These are phyloP conservation scores for Autographa pulchrina DNA, from an alignment of 2,888 invertebrate species.

Conservation along the genomic window DNA sequence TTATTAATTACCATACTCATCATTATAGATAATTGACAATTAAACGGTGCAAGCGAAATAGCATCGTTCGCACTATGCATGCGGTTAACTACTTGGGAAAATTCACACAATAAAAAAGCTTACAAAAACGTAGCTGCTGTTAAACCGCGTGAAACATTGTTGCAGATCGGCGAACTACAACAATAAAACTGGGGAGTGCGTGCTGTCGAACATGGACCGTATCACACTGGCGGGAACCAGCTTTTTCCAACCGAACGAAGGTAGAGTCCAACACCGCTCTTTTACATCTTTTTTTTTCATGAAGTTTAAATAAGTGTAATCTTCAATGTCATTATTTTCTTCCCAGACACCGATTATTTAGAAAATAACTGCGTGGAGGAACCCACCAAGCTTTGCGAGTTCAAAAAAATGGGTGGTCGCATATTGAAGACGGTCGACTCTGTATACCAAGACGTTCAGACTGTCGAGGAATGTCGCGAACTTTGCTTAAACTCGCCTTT, in stretches of 20 bases:
- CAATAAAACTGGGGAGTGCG: slow-evolving; percentile 95
- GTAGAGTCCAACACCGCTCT: slow-evolving; percentile 69
- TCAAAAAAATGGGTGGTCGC: slow-evolving; percentile 96
- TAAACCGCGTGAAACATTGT: slow-evolving; percentile 80
- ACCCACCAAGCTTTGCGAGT: slow-evolving; percentile 98
- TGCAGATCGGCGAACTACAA: slow-evolving; percentile 97
- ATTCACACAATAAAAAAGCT: slow-evolving; percentile 80
- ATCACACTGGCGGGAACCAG: slow-evolving; percentile 95
- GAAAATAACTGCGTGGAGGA: slow-evolving; percentile 98
- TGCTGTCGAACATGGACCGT: slow-evolving; percentile 97
- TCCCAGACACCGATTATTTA: slow-evolving; percentile 93
- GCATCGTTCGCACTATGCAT: slow-evolving; percentile 53
- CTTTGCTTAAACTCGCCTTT: slow-evolving; percentile 96
- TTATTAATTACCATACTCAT: slow-evolving; percentile 53
- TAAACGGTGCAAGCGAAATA: slow-evolving; percentile 65
- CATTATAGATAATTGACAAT: slow-evolving; percentile 58
- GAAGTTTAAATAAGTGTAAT: slow-evolving; percentile 26
- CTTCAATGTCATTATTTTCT: slow-evolving; percentile 16
- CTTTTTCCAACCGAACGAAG: slow-evolving; percentile 92
- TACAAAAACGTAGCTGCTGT: slow-evolving; percentile 71
- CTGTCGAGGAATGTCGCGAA: slow-evolving; percentile 96
- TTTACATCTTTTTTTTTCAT: slow-evolving; percentile 36
- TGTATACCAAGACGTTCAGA: slow-evolving; percentile 96
- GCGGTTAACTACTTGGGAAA: slow-evolving; percentile 78
- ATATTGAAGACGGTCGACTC: slow-evolving; percentile 98